A percentile compares a stretch with the other conserved stretches of the same genome.
phyloP scores from a whole-genome alignment of 2,113 vertebrate species.

The Bungarus multicinctus region DNA sequence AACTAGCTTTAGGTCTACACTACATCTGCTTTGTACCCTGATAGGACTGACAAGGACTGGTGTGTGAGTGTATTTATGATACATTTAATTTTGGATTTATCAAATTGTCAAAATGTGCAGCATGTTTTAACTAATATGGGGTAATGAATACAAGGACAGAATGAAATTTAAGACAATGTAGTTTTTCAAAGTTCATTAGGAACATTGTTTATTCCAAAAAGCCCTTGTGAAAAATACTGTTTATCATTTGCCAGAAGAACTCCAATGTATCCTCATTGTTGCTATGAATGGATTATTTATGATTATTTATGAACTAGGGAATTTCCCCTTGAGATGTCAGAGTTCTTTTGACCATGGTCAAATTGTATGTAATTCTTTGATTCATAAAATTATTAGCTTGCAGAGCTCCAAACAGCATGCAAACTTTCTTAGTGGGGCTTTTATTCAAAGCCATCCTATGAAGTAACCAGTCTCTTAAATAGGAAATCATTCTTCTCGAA shows the following conservation, averaged over 20 bases:
- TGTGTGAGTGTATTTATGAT: not conserved
- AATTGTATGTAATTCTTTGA: not conserved
- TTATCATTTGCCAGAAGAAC: too few relatives aligned
- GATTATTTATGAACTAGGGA: not conserved
- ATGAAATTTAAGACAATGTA: not conserved
- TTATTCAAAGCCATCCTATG: not conserved
- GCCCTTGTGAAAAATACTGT: not conserved
- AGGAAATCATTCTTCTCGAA: not conserved
- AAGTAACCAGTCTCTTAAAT: not conserved
- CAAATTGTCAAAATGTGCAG: not conserved
- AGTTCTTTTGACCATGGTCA: not conserved
- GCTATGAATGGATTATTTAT: not conserved
- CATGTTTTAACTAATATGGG: not conserved
- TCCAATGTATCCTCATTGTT: not conserved
- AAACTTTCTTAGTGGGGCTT: not conserved
- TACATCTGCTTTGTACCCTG: not conserved
- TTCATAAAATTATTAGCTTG: not conserved
- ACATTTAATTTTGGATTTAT: not conserved
- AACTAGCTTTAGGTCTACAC: not conserved
- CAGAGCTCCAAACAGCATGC: not conserved
- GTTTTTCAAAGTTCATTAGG: not conserved
- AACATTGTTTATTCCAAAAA: not conserved
- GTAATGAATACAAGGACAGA: not conserved
- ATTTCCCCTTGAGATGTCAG: not conserved
- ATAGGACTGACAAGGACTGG: not conserved